Percentiles rank a stretch among this genome's conserved stretches.
Evolutionary conservation across 2,113 vertebrate genomes (phyloP).

Genomic region (Alexandromys fortis): DNA sequence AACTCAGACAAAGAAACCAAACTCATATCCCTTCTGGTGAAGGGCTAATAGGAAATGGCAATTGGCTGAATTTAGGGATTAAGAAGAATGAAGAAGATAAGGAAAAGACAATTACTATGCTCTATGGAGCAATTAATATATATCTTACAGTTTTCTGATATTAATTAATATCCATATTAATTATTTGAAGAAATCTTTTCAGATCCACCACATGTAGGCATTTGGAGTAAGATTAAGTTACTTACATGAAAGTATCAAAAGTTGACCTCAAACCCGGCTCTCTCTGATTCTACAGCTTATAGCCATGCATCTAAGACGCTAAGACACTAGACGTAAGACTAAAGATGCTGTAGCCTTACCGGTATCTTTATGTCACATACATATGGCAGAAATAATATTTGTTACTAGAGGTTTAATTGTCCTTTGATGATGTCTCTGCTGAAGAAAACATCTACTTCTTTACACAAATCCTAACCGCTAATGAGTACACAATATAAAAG

Average conservation of each 20-base stretch:
- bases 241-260: not conserved
- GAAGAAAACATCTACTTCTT: slow-evolving; percentile 4
- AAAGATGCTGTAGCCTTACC: not conserved
- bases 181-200: not conserved
- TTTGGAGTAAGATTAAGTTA: not conserved
- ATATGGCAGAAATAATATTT: not conserved
- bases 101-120: not conserved
- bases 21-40: not conserved
- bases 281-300: not conserved
- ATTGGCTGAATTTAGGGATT: not conserved
- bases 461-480: not conserved
- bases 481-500: not conserved
- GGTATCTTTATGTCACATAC: not conserved
- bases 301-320: not conserved
- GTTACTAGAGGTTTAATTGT: not conserved
- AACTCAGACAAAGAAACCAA: not conserved
- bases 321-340: not conserved
- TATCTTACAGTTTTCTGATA: not conserved
- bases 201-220: not conserved
- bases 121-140: not conserved
- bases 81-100: not conserved
- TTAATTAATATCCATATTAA: not conserved
- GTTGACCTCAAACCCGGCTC: not conserved
- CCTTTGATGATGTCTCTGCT: not conserved
- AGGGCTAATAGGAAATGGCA: not conserved